Percentiles rank a stretch among this genome's conserved stretches.
Conservation (phyloP, 35 echinoderm and acorn worm genomes). For the Lytechinus pictus region DNA sequence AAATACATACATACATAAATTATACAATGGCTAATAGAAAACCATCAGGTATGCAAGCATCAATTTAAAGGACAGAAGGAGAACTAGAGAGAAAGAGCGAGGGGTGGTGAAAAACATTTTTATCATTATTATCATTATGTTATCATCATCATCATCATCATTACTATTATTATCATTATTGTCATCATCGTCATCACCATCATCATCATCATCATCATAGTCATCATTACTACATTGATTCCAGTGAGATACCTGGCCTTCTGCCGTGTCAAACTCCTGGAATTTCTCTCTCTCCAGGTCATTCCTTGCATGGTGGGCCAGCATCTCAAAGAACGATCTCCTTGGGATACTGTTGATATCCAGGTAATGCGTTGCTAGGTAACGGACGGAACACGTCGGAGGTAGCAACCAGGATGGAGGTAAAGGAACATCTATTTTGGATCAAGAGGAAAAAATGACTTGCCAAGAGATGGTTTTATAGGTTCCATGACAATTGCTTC, state of each 20-base stretch:
- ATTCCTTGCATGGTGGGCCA: slow-evolving; percentile 72
- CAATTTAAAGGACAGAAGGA: too few species aligned
- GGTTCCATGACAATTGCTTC: background rate
- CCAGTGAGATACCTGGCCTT: slow-evolving; percentile 83
- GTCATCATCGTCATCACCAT: too few species aligned
- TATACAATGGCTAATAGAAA: too few species aligned
- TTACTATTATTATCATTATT: too few species aligned
- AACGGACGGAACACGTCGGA: slow-evolving; percentile 62
- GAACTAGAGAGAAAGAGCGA: too few species aligned
- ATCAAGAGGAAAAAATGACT: background rate
- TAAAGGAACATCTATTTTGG: slow-evolving; percentile 60
- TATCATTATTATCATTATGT: too few species aligned
- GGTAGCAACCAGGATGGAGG: slow-evolving; percentile 73
- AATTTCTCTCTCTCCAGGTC: slow-evolving; percentile 93
- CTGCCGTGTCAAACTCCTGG: slow-evolving; percentile 85
- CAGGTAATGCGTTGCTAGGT: slow-evolving; percentile 82
- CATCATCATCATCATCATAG: too few species aligned
- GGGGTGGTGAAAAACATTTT: too few species aligned
- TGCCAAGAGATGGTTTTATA: background rate
- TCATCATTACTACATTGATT: background rate
- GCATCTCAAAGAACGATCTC: slow-evolving; percentile 93
- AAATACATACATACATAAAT: too few species aligned
- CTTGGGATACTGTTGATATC: slow-evolving; percentile 96
- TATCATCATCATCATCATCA: too few species aligned
- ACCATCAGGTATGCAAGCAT: too few species aligned